Percentiles rank a stretch among this genome's conserved stretches.
These are phyloP conservation scores for Elysia crispata DNA, from an alignment of 2,888 invertebrate species.

Conservation along the genomic window DNA sequence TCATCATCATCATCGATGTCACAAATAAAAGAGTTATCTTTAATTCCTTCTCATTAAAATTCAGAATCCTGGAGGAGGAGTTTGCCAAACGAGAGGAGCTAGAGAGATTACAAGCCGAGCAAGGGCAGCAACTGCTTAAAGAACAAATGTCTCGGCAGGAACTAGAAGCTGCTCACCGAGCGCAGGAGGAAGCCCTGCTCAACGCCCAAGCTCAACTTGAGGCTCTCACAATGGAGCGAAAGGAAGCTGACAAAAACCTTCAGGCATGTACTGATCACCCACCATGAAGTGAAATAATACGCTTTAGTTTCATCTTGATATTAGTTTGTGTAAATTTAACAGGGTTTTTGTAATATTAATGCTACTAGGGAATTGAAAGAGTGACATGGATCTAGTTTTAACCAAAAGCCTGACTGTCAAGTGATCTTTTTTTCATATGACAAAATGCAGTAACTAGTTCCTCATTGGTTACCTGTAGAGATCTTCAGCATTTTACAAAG, in stretches of 20 bases:
- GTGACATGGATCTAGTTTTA: too few species aligned
- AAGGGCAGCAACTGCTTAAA: conserved; percentile 84
- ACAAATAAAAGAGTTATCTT: too few species aligned
- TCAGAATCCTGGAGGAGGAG: conserved; percentile 85
- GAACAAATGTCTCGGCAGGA: conserved; percentile 87
- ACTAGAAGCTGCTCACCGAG: conserved; percentile 84
- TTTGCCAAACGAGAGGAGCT: conserved; percentile 90
- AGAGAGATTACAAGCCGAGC: conserved; percentile 88
- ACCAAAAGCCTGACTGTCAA: too few species aligned
- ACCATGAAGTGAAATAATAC: too few species aligned
- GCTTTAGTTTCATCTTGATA: too few species aligned
- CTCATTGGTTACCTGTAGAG: too few species aligned
- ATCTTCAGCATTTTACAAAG: too few species aligned
- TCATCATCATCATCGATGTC: too few species aligned
- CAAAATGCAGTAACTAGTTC: too few species aligned
- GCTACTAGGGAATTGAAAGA: not conserved
- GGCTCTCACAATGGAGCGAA: conserved; percentile 80
- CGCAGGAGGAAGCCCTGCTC: conserved; percentile 58
- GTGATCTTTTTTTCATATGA: too few species aligned
- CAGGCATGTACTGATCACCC: conserved; percentile 56
- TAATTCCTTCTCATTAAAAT: too few species aligned
- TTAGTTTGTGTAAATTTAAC: too few species aligned
- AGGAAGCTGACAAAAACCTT: conserved; percentile 79
- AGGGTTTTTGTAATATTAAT: not conserved
- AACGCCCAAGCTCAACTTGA: conserved; percentile 58